Evolutionary conservation across 2,113 vertebrate genomes (phyloP).

Genomic region (Ascaphus truei): DNA sequence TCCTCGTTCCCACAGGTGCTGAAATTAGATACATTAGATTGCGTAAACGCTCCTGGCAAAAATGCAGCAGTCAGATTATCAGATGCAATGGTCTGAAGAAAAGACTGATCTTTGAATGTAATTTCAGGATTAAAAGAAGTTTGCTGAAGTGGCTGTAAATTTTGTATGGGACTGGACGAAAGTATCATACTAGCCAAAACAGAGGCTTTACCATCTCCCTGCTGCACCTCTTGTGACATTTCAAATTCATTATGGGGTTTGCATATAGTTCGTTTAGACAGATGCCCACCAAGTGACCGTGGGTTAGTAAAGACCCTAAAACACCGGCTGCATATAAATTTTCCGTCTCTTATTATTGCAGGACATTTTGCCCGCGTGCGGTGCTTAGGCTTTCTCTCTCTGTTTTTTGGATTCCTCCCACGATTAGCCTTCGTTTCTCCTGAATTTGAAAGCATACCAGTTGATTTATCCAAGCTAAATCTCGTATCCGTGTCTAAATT

Average conservation of each 20-base stretch:
- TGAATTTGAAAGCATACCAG: conserved; percentile 42
- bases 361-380: conserved; percentile 88
- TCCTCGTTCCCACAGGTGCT: conserved; percentile 57
- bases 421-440: conserved; percentile 55
- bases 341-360: conserved; percentile 87
- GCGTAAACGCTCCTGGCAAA: conserved; percentile 67
- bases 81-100: conserved; percentile 61
- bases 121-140: conserved; percentile 60
- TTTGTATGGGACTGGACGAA: conserved; percentile 68
- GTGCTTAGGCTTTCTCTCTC: conserved; percentile 71
- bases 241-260: conserved; percentile 83
- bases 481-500: conserved; percentile 31
- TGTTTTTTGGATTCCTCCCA: conserved; percentile 51
- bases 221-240: conserved; percentile 69
- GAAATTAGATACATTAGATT: conserved; percentile 55
- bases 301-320: conserved; percentile 86
- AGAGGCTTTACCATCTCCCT: conserved; percentile 68
- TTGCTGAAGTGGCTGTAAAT: conserved; percentile 58
- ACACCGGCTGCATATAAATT: conserved; percentile 90
- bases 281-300: conserved; percentile 90
- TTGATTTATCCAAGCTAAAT: conserved; percentile 50
- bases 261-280: conserved; percentile 85
- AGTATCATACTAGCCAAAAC: conserved; percentile 84
- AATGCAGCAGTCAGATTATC: conserved; percentile 62
- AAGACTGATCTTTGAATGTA: conserved; percentile 67